Evolutionary conservation across 2,113 vertebrate species (phyloP), one percentile per base, ranked within the genome.

Genomic region (Sylvilagus bachmani): DNA sequence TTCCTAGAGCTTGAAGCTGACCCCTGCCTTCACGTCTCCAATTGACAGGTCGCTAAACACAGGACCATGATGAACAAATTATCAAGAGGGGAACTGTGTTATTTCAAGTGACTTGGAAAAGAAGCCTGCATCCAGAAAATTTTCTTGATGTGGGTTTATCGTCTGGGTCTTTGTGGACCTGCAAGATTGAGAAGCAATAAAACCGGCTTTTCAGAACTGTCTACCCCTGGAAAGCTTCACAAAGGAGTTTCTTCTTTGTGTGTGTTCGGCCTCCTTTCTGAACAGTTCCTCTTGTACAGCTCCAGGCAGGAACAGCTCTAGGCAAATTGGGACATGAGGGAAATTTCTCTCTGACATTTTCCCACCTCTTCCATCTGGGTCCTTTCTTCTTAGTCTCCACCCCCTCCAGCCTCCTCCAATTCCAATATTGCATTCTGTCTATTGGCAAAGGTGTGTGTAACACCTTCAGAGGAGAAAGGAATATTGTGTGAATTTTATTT

Each of bases 271-370:
- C 89, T 97, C 92, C 71, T 92, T 93, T 96, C 82, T 89, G 73
- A 89, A 66, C 36, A 58, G 36, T 77, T 93, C 93, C 71, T 89
- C 53, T 84, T 77, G 69, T 84, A 86, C 22, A 83, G 55, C 82
- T 96, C 70, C 93, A 92, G 75, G 79, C 61, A 83, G 82, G 94
- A 91, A 69, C 53, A 84, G 81, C 93, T 89, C 84, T 33, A 61
- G 83, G 82, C 22, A n/a, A 96, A 93, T 6, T 69, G 83, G 89
- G 90, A 89, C 94, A 80, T 11, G 1, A 31, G 86, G 88, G 89
- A 94, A 71, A 92, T 91, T 82, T 92, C 93, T 93, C 62, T 77
- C 74, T 95, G 88, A 90, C 82, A 55, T 86, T 94, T 96, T 73
- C 62, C 61, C 27, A 58, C 58, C 66, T 79, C 71, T 96, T 77